phyloP scores from a whole-genome alignment of 2,797 vertebrate species.

The Danio tinwini region DNA sequence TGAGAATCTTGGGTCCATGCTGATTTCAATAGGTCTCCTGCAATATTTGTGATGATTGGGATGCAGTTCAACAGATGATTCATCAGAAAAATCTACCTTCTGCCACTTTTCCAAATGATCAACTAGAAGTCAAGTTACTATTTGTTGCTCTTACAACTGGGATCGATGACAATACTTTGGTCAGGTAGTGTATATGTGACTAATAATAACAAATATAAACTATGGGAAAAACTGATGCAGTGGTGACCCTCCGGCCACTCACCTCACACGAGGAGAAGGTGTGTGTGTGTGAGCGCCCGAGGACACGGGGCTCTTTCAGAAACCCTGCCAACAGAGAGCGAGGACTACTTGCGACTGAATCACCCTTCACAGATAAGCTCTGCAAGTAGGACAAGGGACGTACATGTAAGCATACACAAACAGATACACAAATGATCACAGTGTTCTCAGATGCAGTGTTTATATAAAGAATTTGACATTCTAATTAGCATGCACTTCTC shows the following conservation, averaged over 20 bases:
- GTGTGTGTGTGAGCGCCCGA: slow-evolving; percentile 86
- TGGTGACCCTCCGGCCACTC: slow-evolving; percentile 70
- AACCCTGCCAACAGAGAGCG: slow-evolving; percentile 84
- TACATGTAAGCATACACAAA: slow-evolving; percentile 19
- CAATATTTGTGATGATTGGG: too few species aligned
- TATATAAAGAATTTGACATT: neutral
- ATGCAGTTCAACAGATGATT: too few species aligned
- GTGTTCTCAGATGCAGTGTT: neutral
- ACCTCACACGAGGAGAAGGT: slow-evolving; percentile 92
- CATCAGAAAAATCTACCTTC: too few species aligned
- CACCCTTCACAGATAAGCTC: slow-evolving; percentile 83
- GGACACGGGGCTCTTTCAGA: slow-evolving; percentile 84
- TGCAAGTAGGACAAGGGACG: slow-evolving; percentile 68
- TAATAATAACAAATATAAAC: neutral
- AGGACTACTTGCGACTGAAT: slow-evolving; percentile 82
- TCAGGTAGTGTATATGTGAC: neutral
- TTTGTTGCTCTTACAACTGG: too few species aligned
- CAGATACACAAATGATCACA: neutral
- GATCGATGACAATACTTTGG: too few species aligned
- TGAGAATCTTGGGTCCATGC: too few species aligned
- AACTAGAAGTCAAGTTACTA: too few species aligned
- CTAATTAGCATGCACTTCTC: neutral
- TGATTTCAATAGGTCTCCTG: too few species aligned
- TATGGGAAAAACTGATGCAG: neutral
- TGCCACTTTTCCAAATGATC: too few species aligned